Evolutionary conservation across 2,113 vertebrate species (phyloP).

Genomic region (Sander vitreus): DNA sequence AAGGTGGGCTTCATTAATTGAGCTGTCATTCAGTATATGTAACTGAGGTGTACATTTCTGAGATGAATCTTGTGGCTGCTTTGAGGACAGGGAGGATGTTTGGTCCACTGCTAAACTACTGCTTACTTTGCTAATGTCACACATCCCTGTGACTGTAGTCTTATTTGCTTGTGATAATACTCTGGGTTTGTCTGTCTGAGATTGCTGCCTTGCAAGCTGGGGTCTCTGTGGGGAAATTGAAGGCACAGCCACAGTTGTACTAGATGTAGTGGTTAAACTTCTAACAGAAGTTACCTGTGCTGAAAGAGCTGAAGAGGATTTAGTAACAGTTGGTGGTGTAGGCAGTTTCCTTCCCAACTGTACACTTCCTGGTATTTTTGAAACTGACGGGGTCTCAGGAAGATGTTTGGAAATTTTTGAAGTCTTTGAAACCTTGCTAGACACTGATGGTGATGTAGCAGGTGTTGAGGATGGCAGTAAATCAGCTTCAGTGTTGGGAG

Average conservation of each 20-base stretch:
- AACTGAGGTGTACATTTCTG: conserved; percentile 59
- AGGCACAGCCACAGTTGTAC: conserved; percentile 21
- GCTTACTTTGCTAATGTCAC: conserved; percentile 19
- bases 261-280: conserved; percentile 34
- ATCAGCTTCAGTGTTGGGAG: conserved; percentile 69
- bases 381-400: conserved; percentile 49
- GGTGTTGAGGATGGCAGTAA: conserved; percentile 26
- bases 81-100: conserved; percentile 35
- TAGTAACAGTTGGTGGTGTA: conserved; percentile 23
- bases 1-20: conserved; percentile 50
- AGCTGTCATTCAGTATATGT: conserved; percentile 69
- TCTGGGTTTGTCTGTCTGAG: conserved; percentile 62
- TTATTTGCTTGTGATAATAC: conserved; percentile 52
- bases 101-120: conserved; percentile 12
- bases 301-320: conserved; percentile 1
- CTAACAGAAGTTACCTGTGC: conserved; percentile 22
- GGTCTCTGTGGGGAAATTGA: conserved; percentile 52
- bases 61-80: conserved; percentile 26
- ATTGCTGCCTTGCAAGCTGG: conserved; percentile 70
- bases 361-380: conserved; percentile 62
- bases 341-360: conserved; percentile 63
- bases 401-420: conserved; percentile 46
- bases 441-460: conserved; percentile 28
- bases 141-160: neutral
- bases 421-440: conserved; percentile 53